These are phyloP conservation scores for Zeus faber DNA, from an alignment of 2,113 vertebrate species.

Conservation along the genomic window DNA sequence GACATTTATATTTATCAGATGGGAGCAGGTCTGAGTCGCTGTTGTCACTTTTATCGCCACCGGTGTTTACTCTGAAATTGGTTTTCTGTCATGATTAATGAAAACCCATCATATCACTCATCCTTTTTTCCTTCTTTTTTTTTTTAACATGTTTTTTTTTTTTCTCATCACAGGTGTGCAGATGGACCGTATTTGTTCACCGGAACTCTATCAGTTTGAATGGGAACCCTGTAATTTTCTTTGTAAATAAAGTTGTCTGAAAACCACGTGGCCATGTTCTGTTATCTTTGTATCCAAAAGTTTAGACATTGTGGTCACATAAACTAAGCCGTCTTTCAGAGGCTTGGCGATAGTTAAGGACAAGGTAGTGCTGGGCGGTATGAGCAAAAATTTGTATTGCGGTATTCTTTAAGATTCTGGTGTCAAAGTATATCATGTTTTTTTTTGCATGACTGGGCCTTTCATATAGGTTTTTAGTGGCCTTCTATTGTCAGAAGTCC, in stretches of 20 bases:
- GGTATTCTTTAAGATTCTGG: too few species aligned
- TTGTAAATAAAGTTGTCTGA: constrained; percentile 78
- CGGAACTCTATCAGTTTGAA: constrained; percentile 44
- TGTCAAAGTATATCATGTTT: too few species aligned
- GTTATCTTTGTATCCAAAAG: not conserved
- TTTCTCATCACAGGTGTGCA: constrained; percentile 57
- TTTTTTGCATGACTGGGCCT: too few species aligned
- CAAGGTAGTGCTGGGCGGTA: too few species aligned
- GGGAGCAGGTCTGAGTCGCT: constrained; percentile 18
- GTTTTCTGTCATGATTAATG: constrained; percentile 45
- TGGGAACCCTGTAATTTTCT: constrained; percentile 62
- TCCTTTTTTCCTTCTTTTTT: not conserved
- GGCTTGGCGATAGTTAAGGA: too few species aligned
- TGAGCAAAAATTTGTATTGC: too few species aligned
- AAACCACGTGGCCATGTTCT: constrained; percentile 19
- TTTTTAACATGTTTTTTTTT: constrained; percentile 17
- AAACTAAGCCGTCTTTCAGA: too few species aligned
- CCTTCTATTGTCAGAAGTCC: too few species aligned
- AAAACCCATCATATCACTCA: constrained; percentile 25
- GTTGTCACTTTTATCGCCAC: constrained; percentile 50
- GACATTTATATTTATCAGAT: constrained; percentile 39
- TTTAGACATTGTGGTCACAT: too few species aligned
- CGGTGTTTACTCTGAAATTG: constrained; percentile 53
- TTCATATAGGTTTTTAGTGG: too few species aligned
- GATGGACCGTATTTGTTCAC: constrained; percentile 59